These are phyloP conservation scores for Argynnis bischoffii DNA, from an alignment of 2,888 invertebrate genomes.

Conservation along the genomic window DNA sequence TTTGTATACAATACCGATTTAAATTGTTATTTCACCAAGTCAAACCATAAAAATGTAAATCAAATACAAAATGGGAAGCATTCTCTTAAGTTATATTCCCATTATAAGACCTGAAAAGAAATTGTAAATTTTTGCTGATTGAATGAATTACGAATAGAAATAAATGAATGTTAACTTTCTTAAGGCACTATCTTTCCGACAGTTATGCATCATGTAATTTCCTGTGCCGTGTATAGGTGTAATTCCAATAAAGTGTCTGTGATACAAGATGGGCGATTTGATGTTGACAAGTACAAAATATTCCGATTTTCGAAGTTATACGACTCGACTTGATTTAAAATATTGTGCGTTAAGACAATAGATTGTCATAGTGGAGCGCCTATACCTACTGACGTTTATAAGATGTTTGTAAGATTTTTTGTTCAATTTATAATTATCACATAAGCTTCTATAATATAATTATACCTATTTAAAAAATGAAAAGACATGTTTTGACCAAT, in stretches of 20 bases:
- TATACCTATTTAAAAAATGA: too few species aligned
- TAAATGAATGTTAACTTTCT: slow-evolving; percentile 4
- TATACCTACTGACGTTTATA: background rate
- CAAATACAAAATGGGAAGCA: too few species aligned
- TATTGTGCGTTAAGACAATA: background rate
- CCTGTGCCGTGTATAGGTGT: slow-evolving; percentile 17
- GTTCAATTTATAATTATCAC: too few species aligned
- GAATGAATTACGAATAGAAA: background rate
- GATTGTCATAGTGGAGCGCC: background rate
- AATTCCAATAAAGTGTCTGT: slow-evolving; percentile 26
- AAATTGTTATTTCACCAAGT: too few species aligned
- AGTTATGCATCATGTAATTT: slow-evolving; percentile 16
- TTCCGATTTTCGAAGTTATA: slow-evolving; percentile 40
- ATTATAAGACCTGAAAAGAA: background rate
- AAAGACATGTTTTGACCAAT: too few species aligned
- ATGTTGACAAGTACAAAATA: slow-evolving; percentile 39
- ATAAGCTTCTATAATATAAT: too few species aligned
- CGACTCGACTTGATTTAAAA: background rate
- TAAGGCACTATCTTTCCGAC: slow-evolving; percentile 6
- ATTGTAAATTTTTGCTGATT: background rate
- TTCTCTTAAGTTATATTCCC: too few species aligned
- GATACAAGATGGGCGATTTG: slow-evolving; percentile 19
- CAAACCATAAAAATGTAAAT: too few species aligned
- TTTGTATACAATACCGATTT: background rate
- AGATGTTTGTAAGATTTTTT: too few species aligned